Conservation (phyloP, 2,888 invertebrate genomes). For the Lamellibrachia satsuma region DNA sequence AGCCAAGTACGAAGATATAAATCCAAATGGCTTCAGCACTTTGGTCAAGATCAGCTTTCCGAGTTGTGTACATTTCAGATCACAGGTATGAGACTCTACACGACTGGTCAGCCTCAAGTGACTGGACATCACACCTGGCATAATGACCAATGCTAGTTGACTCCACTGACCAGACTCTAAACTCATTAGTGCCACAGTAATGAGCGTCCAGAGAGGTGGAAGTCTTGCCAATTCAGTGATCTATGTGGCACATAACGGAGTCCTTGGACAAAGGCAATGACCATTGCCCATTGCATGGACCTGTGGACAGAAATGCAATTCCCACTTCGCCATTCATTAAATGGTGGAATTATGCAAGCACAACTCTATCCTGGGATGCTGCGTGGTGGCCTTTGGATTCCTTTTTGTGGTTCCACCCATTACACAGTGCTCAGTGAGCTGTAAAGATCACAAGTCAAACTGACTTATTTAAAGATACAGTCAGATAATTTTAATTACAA, state of each 20-base stretch:
- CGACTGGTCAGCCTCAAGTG: not conserved
- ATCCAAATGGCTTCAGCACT: not conserved
- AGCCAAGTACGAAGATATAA: not conserved
- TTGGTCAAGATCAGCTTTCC: not conserved
- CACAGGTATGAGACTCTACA: not conserved
- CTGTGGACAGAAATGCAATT: constrained; percentile 6
- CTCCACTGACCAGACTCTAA: not conserved
- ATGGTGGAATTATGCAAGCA: not conserved
- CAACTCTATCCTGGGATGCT: not conserved
- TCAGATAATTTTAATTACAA: not conserved
- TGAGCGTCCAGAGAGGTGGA: not conserved
- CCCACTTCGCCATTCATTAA: not conserved
- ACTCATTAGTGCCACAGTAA: constrained; percentile 5
- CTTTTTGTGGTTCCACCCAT: not conserved
- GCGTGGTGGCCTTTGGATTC: not conserved
- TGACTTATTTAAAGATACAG: not conserved
- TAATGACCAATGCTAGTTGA: constrained; percentile 1
- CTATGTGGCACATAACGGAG: not conserved
- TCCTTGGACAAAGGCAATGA: not conserved
- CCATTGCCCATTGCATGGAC: not conserved
- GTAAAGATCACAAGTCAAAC: not conserved
- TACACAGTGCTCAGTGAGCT: not conserved
- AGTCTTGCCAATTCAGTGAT: not conserved
- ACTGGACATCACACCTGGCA: not conserved
- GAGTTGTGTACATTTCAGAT: not conserved